These are phyloP conservation scores for Brachyistius frenatus DNA, from an alignment of 2,113 vertebrate genomes.

Conservation along the genomic window DNA sequence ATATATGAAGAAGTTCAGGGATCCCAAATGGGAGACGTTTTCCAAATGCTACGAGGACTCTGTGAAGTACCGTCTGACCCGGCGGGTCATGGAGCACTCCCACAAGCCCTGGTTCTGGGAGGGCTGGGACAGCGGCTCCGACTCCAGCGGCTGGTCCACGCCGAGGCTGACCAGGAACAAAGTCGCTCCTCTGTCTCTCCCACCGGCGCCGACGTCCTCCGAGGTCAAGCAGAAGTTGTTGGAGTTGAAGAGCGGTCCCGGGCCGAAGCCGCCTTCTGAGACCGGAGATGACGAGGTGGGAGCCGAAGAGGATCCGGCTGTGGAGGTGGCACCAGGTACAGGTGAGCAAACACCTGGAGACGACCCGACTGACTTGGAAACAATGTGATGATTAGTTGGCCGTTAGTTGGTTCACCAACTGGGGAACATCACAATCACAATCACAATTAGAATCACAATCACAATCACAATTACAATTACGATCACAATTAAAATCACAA, in stretches of 20 bases:
- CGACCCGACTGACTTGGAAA: too few species aligned
- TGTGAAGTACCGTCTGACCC: conserved; percentile 89
- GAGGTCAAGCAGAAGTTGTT: conserved; percentile 48
- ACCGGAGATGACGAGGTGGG: conserved; percentile 11
- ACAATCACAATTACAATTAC: too few species aligned
- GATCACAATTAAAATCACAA: too few species aligned
- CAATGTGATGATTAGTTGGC: too few species aligned
- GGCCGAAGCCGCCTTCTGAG: conserved; percentile 5
- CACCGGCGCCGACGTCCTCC: conserved; percentile 22
- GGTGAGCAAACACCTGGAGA: conserved; percentile 54
- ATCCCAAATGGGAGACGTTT: conserved; percentile 93
- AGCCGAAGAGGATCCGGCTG: neutral
- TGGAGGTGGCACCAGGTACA: conserved; percentile 27
- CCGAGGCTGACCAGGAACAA: conserved; percentile 65
- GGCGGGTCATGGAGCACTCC: conserved; percentile 92
- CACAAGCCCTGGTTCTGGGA: conserved; percentile 93
- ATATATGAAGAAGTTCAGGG: conserved; percentile 95
- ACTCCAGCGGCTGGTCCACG: conserved; percentile 83
- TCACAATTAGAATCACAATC: too few species aligned
- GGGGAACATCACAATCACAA: too few species aligned
- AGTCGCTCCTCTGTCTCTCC: conserved; percentile 61
- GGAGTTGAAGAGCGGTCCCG: conserved; percentile 22
- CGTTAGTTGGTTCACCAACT: too few species aligned
- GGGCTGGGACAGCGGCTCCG: conserved; percentile 86
- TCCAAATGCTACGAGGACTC: conserved; percentile 93